These are phyloP conservation scores for Ypsolopha sequella DNA, from an alignment of 2,888 invertebrate genomes.

Conservation along the genomic window DNA sequence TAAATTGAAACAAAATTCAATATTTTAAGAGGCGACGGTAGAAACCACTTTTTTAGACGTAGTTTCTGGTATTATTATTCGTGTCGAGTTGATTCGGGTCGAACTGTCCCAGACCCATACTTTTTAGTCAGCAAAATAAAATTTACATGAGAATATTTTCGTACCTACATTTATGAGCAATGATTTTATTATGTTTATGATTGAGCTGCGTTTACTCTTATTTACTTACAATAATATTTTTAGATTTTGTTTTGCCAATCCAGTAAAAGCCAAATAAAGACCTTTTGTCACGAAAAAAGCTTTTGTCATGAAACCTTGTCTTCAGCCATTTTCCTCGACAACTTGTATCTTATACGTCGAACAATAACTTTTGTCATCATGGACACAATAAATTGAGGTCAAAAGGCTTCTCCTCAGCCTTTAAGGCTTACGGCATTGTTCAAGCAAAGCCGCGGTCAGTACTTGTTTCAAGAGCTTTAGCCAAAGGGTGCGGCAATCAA, in stretches of 20 bases:
- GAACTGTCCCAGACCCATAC: too few relatives aligned
- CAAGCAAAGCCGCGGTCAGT: neutral
- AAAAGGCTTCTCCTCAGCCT: conserved; percentile 4
- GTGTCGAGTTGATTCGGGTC: too few relatives aligned
- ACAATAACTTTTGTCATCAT: neutral
- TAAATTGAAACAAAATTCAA: too few relatives aligned
- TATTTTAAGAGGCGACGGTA: too few relatives aligned
- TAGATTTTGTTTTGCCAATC: too few relatives aligned
- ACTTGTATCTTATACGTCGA: conserved; percentile 1
- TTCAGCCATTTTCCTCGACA: neutral
- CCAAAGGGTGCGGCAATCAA: neutral
- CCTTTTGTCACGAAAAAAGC: neutral
- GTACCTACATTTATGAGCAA: neutral
- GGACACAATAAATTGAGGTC: conserved; percentile 4
- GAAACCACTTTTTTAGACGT: too few relatives aligned
- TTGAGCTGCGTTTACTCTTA: too few relatives aligned
- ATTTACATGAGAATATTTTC: too few relatives aligned
- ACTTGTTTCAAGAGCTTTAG: neutral
- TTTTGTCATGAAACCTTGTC: neutral
- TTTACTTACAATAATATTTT: too few relatives aligned
- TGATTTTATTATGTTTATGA: neutral
- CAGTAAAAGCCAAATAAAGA: neutral
- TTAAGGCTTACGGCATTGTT: conserved; percentile 3
- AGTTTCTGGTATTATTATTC: too few relatives aligned
- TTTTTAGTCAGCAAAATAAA: too few relatives aligned